phyloP scores from a whole-genome alignment of 2,888 invertebrate genomes.

The Nezara viridula region DNA sequence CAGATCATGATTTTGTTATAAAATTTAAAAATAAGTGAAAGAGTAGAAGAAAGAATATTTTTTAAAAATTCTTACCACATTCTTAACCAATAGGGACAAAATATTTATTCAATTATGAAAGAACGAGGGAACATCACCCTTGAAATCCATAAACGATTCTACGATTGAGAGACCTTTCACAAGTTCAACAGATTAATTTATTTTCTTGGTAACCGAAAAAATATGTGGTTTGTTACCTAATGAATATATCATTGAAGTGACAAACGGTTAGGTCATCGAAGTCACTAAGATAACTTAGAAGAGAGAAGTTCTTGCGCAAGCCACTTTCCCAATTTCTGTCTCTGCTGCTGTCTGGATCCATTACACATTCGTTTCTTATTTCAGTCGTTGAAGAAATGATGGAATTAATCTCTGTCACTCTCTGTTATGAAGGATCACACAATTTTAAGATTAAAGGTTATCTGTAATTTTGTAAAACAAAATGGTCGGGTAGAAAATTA shows the following conservation, averaged over 20 bases:
- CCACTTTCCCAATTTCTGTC: slow-evolving; percentile 17
- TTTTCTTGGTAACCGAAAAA: not conserved
- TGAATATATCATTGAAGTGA: slow-evolving; percentile 19
- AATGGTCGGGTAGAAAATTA: not conserved
- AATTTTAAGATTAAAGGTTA: not conserved
- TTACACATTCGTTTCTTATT: not conserved
- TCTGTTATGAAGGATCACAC: not conserved
- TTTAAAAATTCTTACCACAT: no score
- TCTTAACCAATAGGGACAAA: no score
- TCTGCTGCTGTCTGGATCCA: not conserved
- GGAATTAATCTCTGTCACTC: not conserved
- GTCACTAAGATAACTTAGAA: not conserved
- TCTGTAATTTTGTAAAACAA: not conserved
- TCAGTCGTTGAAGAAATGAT: not conserved
- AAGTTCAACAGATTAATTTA: not conserved
- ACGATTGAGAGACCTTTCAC: not conserved
- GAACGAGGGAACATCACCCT: not conserved
- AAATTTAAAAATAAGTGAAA: no score
- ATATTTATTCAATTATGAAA: no score
- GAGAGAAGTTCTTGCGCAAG: slow-evolving; percentile 12
- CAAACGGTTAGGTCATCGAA: slow-evolving; percentile 10
- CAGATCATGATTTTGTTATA: no score
- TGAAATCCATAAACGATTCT: not conserved
- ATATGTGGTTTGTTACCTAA: not conserved
- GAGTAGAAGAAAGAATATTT: no score